These are phyloP conservation scores for Orchesella flavescens DNA, from an alignment of 2,888 invertebrate genomes.

Conservation along the genomic window DNA sequence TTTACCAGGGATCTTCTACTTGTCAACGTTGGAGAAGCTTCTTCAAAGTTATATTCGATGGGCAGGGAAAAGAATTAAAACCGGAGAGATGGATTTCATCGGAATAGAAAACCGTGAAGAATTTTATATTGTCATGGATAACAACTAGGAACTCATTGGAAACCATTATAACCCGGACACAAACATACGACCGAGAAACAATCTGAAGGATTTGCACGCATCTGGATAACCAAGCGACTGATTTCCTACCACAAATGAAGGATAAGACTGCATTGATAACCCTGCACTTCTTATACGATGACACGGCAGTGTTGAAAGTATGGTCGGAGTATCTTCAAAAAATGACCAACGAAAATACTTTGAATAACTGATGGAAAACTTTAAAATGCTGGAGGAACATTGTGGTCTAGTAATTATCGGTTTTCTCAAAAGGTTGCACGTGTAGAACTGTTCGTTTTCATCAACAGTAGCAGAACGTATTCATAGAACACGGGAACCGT, in stretches of 20 bases:
- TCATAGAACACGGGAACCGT: not conserved
- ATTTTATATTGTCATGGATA: conserved; percentile 5
- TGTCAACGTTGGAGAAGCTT: not conserved
- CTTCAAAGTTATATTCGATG: not conserved
- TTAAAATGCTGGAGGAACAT: not conserved
- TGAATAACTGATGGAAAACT: not conserved
- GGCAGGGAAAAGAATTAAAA: not conserved
- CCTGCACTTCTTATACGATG: not conserved
- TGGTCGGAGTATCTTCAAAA: conserved; percentile 5
- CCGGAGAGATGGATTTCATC: conserved; percentile 5
- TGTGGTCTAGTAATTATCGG: not conserved
- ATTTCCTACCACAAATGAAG: not conserved
- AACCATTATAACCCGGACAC: no score
- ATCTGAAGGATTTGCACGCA: no score
- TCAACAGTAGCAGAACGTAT: not conserved
- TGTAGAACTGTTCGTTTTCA: not conserved
- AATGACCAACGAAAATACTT: not conserved
- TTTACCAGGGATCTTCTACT: not conserved
- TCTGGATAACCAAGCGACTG: no score
- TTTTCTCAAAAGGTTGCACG: not conserved
- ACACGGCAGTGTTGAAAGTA: not conserved
- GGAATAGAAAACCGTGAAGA: not conserved
- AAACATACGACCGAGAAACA: no score
- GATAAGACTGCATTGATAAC: not conserved
- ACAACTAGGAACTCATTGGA: no score